Evolutionary conservation across 2,797 vertebrate genomes (phyloP).

Genomic region (Hippocampus kuda): DNA sequence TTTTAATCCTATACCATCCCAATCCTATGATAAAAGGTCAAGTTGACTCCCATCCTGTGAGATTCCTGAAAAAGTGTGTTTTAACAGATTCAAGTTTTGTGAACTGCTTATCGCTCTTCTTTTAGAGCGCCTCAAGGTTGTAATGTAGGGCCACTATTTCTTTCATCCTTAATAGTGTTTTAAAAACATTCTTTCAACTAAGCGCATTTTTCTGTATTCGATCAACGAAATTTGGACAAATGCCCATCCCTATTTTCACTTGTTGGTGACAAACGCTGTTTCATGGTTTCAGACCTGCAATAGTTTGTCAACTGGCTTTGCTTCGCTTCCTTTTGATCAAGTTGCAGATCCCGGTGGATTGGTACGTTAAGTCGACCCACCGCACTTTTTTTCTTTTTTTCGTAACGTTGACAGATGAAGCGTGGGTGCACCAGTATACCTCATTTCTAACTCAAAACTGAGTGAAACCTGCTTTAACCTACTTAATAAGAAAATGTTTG

Average conservation of each 20-base stretch:
- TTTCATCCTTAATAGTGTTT: neutral
- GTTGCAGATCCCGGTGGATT: constrained; percentile 24
- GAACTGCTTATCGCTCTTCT: neutral
- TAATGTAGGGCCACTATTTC: neutral
- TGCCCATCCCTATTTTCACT: constrained; percentile 15
- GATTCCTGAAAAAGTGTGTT: too few species aligned
- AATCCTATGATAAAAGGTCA: too few species aligned
- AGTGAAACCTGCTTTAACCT: constrained; percentile 88
- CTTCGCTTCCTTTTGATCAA: constrained; percentile 29
- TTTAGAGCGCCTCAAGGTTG: neutral
- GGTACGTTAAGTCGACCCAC: constrained; percentile 42
- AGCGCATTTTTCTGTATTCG: neutral
- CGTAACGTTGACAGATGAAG: constrained; percentile 32
- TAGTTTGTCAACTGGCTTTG: constrained; percentile 15
- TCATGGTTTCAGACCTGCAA: neutral
- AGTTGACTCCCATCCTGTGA: too few species aligned
- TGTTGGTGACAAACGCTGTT: constrained; percentile 21
- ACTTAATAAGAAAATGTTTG: constrained; percentile 56
- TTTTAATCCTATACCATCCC: too few species aligned
- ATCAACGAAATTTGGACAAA: neutral
- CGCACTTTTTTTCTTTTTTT: neutral
- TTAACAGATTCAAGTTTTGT: neutral
- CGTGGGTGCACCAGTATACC: constrained; percentile 75
- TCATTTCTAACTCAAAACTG: constrained; percentile 89
- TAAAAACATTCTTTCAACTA: neutral